Conservation (phyloP, 2,797 vertebrate genomes). For the Vultur gryphus region DNA sequence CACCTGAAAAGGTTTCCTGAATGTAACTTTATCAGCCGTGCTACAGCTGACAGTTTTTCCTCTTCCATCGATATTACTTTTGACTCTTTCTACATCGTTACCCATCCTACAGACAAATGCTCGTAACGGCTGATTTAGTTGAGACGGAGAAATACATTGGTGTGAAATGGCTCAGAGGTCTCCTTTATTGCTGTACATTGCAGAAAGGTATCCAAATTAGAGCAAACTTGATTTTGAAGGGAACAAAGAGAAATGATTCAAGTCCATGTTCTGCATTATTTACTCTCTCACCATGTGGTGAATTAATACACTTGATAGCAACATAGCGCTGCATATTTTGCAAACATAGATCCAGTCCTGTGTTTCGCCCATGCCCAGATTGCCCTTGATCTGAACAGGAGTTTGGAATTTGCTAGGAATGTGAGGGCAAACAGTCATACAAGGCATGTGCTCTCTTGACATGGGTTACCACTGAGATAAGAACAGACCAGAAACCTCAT, state of each 20-base stretch:
- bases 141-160: background rate
- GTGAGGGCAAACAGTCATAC: background rate
- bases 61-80: background rate
- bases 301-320: background rate
- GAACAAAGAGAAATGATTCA: background rate
- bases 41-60: background rate
- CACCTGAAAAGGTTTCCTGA: constrained; percentile 5
- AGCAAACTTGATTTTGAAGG: background rate
- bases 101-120: background rate
- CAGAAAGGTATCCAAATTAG: background rate
- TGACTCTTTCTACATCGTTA: constrained; percentile 31
- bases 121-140: background rate
- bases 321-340: background rate
- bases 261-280: background rate
- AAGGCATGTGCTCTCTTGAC: background rate
- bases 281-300: background rate
- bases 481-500: background rate
- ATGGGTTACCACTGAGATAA: background rate
- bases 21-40: constrained; percentile 19
- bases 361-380: background rate
- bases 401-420: background rate
- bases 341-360: background rate
- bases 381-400: background rate
- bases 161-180: background rate
- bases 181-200: background rate